Percentiles rank a stretch among this genome's conserved stretches.
Evolutionary conservation across 2,888 invertebrate species (phyloP).

Genomic region (Encarsia formosa): DNA sequence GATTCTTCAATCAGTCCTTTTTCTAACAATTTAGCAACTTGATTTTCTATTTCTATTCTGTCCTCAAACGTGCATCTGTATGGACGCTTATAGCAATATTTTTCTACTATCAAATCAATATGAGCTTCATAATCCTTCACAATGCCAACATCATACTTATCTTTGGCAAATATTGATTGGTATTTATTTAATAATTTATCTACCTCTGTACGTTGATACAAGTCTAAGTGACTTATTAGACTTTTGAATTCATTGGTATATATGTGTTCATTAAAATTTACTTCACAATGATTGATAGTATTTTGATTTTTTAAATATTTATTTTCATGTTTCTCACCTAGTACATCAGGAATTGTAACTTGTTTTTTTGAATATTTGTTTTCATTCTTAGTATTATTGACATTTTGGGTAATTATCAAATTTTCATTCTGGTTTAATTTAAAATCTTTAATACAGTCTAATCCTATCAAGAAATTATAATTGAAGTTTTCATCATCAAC

Average conservation of each 20-base stretch:
- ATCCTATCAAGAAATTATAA: constrained; percentile 30
- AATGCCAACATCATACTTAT: constrained; percentile 32
- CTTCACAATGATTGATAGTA: background rate
- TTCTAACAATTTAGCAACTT: constrained; percentile 30
- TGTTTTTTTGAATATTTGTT: too few species aligned
- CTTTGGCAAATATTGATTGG: constrained; percentile 30
- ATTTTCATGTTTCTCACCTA: background rate
- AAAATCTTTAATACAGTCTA: constrained; percentile 28
- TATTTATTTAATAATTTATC: constrained; percentile 29
- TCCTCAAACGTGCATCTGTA: constrained; percentile 29
- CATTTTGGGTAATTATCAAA: background rate
- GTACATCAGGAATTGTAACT: background rate
- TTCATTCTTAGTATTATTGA: background rate
- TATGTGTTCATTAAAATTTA: constrained; percentile 29
- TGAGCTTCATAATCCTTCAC: constrained; percentile 31
- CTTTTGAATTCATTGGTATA: constrained; percentile 21
- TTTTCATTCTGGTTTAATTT: constrained; percentile 22
- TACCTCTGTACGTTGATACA: constrained; percentile 12
- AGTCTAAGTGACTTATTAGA: constrained; percentile 22
- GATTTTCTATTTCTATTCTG: constrained; percentile 30
- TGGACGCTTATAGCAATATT: constrained; percentile 29
- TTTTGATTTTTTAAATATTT: constrained; percentile 1
- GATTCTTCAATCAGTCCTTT: constrained; percentile 32
- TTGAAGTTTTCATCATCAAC: constrained; percentile 24
- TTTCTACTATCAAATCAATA: constrained; percentile 29